Percentiles rank a stretch among this genome's conserved stretches.
These are phyloP conservation scores for Ypsolopha scabrella DNA, from an alignment of 2,888 invertebrate species.

Conservation along the genomic window DNA sequence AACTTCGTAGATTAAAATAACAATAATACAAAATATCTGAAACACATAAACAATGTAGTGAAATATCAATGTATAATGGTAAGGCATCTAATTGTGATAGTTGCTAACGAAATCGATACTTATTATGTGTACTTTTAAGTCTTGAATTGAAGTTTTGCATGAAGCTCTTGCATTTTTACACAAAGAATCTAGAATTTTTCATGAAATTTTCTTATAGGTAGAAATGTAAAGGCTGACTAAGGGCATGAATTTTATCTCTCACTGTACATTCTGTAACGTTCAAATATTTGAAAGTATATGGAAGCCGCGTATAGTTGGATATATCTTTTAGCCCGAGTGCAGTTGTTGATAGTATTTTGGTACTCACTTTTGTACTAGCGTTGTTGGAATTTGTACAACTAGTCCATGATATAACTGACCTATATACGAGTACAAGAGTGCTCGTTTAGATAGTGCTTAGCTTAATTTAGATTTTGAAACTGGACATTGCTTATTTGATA, in stretches of 20 bases:
- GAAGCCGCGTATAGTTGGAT: background rate
- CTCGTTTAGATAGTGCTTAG: conserved; percentile 44
- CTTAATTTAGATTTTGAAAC: conserved; percentile 23
- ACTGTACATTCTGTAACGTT: too few relatives aligned
- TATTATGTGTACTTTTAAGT: conserved; percentile 7
- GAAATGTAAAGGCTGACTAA: too few relatives aligned
- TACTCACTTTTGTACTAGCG: conserved; percentile 58
- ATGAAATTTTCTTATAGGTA: too few relatives aligned
- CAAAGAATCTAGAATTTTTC: too few relatives aligned
- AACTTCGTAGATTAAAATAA: background rate
- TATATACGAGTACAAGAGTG: background rate
- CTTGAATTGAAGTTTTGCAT: background rate
- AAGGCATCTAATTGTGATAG: conserved; percentile 23
- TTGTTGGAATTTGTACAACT: conserved; percentile 41
- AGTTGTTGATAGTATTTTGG: conserved; percentile 53
- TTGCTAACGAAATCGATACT: conserved; percentile 16
- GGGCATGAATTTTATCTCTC: too few relatives aligned
- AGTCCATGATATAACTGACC: conserved; percentile 38
- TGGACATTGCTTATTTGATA: conserved; percentile 18
- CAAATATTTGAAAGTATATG: too few relatives aligned
- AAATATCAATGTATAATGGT: conserved; percentile 17
- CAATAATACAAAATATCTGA: background rate
- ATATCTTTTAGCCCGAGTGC: conserved; percentile 9
- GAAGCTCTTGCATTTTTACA: too few relatives aligned
- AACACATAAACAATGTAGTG: conserved; percentile 14